phyloP scores from a whole-genome alignment of 2,113 vertebrate species.

The Oncorhynchus clarkii region DNA sequence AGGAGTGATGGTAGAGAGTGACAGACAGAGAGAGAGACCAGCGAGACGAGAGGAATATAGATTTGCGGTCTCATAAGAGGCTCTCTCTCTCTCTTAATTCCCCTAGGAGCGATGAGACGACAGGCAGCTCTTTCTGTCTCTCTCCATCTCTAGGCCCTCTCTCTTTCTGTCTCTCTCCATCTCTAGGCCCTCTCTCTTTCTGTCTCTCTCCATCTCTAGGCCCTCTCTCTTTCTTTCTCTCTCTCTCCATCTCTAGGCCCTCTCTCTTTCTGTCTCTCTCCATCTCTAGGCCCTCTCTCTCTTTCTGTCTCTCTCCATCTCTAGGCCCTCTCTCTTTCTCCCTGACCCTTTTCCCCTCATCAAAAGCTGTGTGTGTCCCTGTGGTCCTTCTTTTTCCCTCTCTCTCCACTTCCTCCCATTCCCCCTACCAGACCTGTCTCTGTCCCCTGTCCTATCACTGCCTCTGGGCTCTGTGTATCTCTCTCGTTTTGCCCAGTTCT shows the following conservation, averaged over 20 bases:
- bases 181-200: background rate
- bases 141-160: background rate
- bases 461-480: background rate
- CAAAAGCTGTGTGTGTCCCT: too few relatives aligned
- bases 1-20: background rate
- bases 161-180: background rate
- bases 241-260: too few relatives aligned
- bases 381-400: too few relatives aligned
- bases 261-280: too few relatives aligned
- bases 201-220: too few relatives aligned
- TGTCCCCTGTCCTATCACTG: background rate
- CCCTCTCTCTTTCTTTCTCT: background rate
- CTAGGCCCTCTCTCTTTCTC: background rate
- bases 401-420: too few relatives aligned
- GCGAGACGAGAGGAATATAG: background rate
- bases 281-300: too few relatives aligned
- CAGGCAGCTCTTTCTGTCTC: too few relatives aligned
- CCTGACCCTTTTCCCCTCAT: background rate
- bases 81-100: background rate
- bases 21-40: conserved; percentile 2
- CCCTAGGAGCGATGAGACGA: background rate
- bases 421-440: background rate
- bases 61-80: conserved; percentile 2
- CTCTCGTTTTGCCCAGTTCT: background rate
- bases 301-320: too few relatives aligned